These are phyloP conservation scores for Pipra filicauda DNA, from an alignment of 2,113 vertebrate species.

Conservation along the genomic window DNA sequence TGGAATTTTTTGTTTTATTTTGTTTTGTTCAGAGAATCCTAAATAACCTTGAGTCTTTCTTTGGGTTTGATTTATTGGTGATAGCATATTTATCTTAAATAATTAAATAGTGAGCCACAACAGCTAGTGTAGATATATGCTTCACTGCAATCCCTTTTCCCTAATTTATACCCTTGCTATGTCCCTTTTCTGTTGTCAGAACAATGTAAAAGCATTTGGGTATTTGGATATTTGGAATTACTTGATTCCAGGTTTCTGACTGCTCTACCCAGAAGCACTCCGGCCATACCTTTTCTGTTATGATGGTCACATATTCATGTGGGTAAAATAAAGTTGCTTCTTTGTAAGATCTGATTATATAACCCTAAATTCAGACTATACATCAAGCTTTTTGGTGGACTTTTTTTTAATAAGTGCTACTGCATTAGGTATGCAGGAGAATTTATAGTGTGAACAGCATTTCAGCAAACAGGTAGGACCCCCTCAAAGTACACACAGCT, in stretches of 20 bases:
- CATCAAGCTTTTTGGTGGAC: neutral
- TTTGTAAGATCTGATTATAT: neutral
- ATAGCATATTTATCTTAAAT: neutral
- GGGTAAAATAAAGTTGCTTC: neutral
- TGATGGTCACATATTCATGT: neutral
- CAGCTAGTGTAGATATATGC: neutral
- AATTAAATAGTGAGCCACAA: neutral
- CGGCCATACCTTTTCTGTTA: neutral
- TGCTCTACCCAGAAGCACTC: neutral
- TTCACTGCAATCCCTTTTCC: neutral
- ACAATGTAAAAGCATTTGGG: neutral
- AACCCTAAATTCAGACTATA: neutral
- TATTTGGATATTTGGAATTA: neutral
- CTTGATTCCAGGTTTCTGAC: neutral
- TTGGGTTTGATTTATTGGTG: neutral
- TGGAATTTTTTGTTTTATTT: neutral
- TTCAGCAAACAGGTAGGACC: neutral
- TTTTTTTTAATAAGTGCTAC: neutral
- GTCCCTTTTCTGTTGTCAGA: neutral
- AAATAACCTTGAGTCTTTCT: neutral
- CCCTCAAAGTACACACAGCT: neutral
- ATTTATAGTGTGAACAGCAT: neutral
- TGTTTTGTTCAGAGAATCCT: neutral
- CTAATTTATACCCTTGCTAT: neutral
- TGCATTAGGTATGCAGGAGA: neutral